phyloP scores from a whole-genome alignment of 2,113 vertebrate genomes.

The Platichthys stellatus region DNA sequence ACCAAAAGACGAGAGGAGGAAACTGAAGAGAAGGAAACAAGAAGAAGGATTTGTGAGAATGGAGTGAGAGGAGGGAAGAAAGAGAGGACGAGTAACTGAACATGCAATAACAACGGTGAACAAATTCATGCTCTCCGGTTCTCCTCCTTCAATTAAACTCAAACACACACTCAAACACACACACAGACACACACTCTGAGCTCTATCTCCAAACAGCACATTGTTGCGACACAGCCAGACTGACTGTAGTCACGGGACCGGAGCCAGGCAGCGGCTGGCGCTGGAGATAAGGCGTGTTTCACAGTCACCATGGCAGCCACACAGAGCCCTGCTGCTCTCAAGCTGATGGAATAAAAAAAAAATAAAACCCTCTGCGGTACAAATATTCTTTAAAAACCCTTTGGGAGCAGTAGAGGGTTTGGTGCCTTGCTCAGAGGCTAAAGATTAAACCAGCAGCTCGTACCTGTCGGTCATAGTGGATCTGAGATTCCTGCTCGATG shows the following conservation, averaged over 20 bases:
- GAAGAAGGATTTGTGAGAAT: no score
- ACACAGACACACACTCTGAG: neutral
- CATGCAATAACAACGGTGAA: neutral
- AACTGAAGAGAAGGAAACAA: neutral
- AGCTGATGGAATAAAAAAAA: slow-evolving; percentile 17
- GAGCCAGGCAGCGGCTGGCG: slow-evolving; percentile 38
- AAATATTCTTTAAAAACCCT: neutral
- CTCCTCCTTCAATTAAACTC: neutral
- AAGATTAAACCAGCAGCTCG: accelerated
- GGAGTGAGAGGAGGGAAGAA: no score
- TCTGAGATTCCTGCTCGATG: slow-evolving; percentile 96
- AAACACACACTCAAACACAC: neutral
- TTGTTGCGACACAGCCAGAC: slow-evolving; percentile 3
- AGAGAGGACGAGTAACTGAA: neutral
- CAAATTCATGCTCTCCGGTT: neutral
- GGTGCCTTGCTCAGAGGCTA: neutral
- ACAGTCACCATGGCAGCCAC: slow-evolving; percentile 48
- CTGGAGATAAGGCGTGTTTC: slow-evolving; percentile 57
- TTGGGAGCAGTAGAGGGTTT: neutral
- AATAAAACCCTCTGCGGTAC: neutral
- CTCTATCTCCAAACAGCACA: neutral
- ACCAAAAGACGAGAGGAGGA: neutral
- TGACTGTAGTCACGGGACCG: neutral
- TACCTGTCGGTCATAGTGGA: slow-evolving; percentile 95
- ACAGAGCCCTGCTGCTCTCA: slow-evolving; percentile 7